Conservation (phyloP, 2,888 invertebrate genomes). For the Mimas tiliae region DNA sequence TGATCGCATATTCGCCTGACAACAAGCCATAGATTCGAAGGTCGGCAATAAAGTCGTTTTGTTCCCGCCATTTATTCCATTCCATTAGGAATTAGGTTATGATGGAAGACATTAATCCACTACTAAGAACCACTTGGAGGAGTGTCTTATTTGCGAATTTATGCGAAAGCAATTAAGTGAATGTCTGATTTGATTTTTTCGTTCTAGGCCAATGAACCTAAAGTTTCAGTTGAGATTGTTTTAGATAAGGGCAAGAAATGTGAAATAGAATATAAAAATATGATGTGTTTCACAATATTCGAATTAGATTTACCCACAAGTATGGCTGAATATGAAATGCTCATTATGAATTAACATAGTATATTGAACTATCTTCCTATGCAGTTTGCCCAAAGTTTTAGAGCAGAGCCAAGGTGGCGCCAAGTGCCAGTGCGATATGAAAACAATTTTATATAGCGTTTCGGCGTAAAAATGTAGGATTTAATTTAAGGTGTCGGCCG, state of each 20-base stretch:
- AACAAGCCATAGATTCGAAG: conserved; percentile 39
- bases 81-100: conserved; percentile 46
- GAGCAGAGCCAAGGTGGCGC: neutral
- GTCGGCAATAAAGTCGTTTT: conserved; percentile 25
- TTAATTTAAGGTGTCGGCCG: too few relatives aligned
- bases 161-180: neutral
- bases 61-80: conserved; percentile 37
- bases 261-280: too few relatives aligned
- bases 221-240: neutral
- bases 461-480: neutral
- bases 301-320: too few relatives aligned
- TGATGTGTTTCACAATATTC: too few relatives aligned
- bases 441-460: conserved; percentile 1
- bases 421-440: neutral
- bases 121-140: conserved; percentile 26
- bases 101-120: conserved; percentile 41
- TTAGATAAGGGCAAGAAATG: neutral
- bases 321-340: neutral
- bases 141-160: neutral
- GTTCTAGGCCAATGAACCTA: neutral
- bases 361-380: neutral
- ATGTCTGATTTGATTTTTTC: neutral
- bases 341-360: conserved; percentile 1
- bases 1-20: conserved; percentile 54
- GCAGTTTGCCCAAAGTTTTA: neutral